Percentiles rank a stretch among this genome's conserved stretches.
phyloP scores from a whole-genome alignment of 2,113 vertebrate genomes.

The Myotis yumanensis region DNA sequence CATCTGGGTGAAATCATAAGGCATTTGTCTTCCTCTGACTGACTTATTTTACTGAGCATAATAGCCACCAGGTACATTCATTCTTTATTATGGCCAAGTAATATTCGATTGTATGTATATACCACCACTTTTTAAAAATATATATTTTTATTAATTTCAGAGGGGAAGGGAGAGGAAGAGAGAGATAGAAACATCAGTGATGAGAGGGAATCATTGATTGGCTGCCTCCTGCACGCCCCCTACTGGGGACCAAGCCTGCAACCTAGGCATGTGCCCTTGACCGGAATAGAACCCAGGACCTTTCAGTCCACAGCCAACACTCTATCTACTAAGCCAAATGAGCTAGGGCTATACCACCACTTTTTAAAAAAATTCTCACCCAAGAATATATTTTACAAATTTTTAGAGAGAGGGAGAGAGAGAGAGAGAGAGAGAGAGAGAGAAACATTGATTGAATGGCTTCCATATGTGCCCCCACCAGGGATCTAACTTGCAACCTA shows the following conservation, averaged over 20 bases:
- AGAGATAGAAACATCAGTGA: too few relatives aligned
- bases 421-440: background rate
- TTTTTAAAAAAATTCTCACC: background rate
- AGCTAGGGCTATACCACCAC: background rate
- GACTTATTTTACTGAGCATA: background rate
- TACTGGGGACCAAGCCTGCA: too few relatives aligned
- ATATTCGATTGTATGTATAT: background rate
- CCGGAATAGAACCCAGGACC: too few relatives aligned
- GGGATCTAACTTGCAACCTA: background rate
- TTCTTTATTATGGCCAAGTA: background rate
- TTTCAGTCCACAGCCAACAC: too few relatives aligned
- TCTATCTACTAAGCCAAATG: too few relatives aligned
- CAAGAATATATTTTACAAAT: background rate
- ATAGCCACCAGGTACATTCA: background rate
- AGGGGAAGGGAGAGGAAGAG: too few relatives aligned
- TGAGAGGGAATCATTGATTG: too few relatives aligned
- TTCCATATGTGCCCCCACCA: background rate
- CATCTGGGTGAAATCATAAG: background rate
- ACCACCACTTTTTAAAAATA: background rate
- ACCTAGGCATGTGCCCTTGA: too few relatives aligned
- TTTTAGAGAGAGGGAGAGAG: background rate
- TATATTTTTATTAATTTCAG: too few relatives aligned
- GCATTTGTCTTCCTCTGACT: background rate
- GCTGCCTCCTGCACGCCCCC: too few relatives aligned
- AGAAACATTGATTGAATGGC: background rate